These are phyloP conservation scores for Condylura cristata DNA, from an alignment of 2,113 vertebrate species.

Conservation along the genomic window DNA sequence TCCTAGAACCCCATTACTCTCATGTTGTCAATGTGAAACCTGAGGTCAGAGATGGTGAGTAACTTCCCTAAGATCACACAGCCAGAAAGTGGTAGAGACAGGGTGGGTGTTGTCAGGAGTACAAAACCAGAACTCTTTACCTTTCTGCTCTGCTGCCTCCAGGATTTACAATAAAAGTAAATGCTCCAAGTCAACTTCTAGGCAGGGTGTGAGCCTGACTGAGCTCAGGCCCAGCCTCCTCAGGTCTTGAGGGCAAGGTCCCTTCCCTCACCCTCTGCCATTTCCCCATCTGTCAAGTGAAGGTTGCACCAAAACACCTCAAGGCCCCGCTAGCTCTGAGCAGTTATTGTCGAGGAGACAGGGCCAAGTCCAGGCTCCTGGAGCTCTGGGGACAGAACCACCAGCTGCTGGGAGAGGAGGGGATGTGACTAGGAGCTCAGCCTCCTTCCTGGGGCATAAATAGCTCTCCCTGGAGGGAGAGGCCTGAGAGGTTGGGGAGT, in stretches of 20 bases:
- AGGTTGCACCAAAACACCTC: background rate
- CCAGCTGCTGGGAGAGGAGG: conserved; percentile 15
- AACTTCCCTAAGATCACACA: conserved; percentile 23
- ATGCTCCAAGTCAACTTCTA: background rate
- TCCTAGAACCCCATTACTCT: background rate
- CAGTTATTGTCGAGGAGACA: background rate
- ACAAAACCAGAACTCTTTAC: background rate
- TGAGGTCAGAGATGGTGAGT: conserved; percentile 25
- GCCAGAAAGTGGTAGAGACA: background rate
- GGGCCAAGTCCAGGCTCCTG: background rate
- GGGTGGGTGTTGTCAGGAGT: background rate
- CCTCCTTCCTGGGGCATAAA: background rate
- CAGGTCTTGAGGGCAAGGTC: conserved; percentile 15
- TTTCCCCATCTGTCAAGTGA: conserved; percentile 59
- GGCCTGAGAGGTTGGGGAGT: background rate
- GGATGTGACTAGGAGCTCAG: background rate
- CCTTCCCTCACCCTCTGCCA: background rate
- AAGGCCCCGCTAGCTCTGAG: conserved; percentile 6
- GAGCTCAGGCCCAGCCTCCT: background rate
- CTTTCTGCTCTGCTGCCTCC: background rate
- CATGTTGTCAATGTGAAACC: background rate
- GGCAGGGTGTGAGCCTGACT: background rate
- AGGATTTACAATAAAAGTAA: conserved; percentile 38
- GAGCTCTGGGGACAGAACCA: background rate
- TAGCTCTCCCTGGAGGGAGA: conserved; percentile 5